Evolutionary conservation across 2,888 invertebrate genomes (phyloP).

Genomic region (Caenorhabditis doughertyi): DNA sequence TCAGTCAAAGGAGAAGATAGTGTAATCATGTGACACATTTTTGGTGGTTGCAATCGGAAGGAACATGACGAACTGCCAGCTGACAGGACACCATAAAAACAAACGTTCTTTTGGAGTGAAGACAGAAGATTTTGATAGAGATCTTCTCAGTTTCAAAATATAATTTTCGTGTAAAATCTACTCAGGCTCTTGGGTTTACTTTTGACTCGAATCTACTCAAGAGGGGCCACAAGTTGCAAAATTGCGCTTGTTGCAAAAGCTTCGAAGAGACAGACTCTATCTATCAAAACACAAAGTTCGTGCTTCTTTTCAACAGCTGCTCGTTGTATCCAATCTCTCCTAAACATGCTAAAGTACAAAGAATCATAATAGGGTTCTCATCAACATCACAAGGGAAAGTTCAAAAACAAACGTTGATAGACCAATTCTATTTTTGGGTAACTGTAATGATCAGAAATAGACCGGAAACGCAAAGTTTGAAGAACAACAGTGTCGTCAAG

Average conservation of each 20-base stretch:
- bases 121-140: neutral
- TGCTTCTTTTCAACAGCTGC: slow-evolving; percentile 30
- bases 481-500: neutral
- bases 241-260: no score
- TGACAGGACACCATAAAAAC: slow-evolving; percentile 17
- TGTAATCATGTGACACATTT: slow-evolving; percentile 23
- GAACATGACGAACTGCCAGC: slow-evolving; percentile 37
- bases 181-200: no score
- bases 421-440: slow-evolving; percentile 17
- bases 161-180: no score
- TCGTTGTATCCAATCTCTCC: slow-evolving; percentile 1
- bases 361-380: neutral
- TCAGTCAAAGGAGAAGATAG: neutral
- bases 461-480: slow-evolving; percentile 4
- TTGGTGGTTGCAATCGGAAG: slow-evolving; percentile 19
- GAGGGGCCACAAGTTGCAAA: neutral
- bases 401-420: slow-evolving; percentile 26
- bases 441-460: neutral
- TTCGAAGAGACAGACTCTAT: slow-evolving; percentile 10
- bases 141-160: neutral
- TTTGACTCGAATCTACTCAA: no score
- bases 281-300: slow-evolving; percentile 52
- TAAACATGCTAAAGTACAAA: neutral
- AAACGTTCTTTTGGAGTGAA: neutral
- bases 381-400: slow-evolving; percentile 8